Evolutionary conservation across 2,797 vertebrate species (phyloP).

Genomic region (Sebastes oblongus): DNA sequence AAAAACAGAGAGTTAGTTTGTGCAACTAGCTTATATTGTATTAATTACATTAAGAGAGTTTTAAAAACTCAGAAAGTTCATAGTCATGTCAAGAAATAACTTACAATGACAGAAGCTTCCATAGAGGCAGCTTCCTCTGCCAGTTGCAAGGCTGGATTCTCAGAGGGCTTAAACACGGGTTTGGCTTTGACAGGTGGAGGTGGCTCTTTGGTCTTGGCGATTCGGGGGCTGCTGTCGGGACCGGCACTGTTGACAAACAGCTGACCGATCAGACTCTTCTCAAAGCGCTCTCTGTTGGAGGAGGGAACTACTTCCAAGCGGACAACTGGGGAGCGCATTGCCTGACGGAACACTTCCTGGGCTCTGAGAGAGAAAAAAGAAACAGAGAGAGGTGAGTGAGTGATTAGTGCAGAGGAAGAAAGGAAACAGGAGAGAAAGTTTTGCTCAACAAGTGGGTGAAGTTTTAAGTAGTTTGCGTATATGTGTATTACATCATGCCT

Average conservation of each 20-base stretch:
- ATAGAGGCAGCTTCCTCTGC: slow-evolving; percentile 47
- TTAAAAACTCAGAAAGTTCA: neutral
- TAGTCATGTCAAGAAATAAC: neutral
- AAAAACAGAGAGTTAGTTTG: no score
- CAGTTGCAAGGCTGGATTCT: slow-evolving; percentile 49
- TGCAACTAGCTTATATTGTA: neutral
- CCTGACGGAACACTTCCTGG: slow-evolving; percentile 94
- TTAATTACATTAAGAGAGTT: neutral
- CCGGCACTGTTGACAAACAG: slow-evolving; percentile 71
- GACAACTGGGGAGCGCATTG: slow-evolving; percentile 88
- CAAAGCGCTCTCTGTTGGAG: slow-evolving; percentile 88
- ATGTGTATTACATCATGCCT: slow-evolving; percentile 10
- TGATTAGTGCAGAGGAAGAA: neutral
- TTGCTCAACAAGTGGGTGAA: neutral
- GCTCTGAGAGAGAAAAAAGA: slow-evolving; percentile 62
- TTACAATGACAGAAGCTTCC: slow-evolving; percentile 59
- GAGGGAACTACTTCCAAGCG: slow-evolving; percentile 87
- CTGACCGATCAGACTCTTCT: slow-evolving; percentile 89
- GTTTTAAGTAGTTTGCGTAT: neutral
- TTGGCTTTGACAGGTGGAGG: slow-evolving; percentile 86
- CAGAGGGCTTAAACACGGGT: slow-evolving; percentile 69
- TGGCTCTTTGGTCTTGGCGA: slow-evolving; percentile 80
- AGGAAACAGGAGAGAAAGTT: neutral
- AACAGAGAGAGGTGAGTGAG: neutral
- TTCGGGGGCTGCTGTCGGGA: slow-evolving; percentile 73